Evolutionary conservation across 2,888 invertebrate genomes (phyloP), one percentile per base, ranked within the genome.

Genomic region (Adela reaumurella): DNA sequence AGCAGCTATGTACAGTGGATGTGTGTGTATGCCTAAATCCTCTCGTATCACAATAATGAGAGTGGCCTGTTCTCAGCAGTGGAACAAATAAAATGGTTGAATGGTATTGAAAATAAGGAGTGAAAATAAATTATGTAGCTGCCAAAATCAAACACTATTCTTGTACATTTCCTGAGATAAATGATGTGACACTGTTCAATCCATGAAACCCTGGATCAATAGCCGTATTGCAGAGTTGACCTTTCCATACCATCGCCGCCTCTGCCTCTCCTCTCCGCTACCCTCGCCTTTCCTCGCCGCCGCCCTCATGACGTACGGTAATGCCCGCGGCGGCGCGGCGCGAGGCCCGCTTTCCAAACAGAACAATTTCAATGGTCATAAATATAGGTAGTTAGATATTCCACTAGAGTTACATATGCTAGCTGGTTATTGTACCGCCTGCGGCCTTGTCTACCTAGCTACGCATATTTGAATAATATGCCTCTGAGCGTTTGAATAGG

Each of bases 321-420:
- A 55, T 55, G 47, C 50, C 49, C 52, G 10, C n/a, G n/a, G 24
- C 10, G 46, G 45, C 49, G 49, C 49, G 52, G 53, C 51, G 51
- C 55, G 50, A 47, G 49, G 52, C 53, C 52, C 54, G 53, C 52
- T 55, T 51, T 52, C 55, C 55, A 55, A 55, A 55, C 55, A 55
- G 50, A 52, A 53, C 55, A 54, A 55, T 53, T 54, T 51, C 55
- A 54, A 54, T 55, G 55, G 51, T 54, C 52, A 55, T 54, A 55
- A 51, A 52, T 54, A 50, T 52, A 14, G 35, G 35, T 35, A 35
- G 11, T 14, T 35, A 35, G 11, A 35, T 35, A 35, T 35, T 35
- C 35, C 35, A 14, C 35, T 14, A 35, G 35, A 35, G 35, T 35
- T 35, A 35, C 35, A 35, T 35, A 35, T 35, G 35, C 35, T 35